Evolutionary conservation across 2,888 invertebrate species (phyloP).

Genomic region (Drosophila ochracea): DNA sequence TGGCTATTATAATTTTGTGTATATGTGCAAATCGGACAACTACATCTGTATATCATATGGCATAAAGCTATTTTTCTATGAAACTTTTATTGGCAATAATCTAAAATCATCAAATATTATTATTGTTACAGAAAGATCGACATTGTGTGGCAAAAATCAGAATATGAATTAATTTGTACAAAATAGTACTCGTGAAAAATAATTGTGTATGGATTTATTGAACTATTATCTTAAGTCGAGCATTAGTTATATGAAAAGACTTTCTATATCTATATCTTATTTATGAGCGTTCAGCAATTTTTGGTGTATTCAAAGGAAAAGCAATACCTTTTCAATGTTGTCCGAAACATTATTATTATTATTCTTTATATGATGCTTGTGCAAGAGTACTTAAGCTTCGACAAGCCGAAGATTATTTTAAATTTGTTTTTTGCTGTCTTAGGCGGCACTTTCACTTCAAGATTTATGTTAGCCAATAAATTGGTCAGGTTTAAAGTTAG

Average conservation of each 20-base stretch:
- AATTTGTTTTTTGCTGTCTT: conserved; percentile 20
- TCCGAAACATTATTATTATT: not conserved
- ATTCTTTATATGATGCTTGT: not conserved
- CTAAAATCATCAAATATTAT: not conserved
- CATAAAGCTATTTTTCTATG: not conserved
- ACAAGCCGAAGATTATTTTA: conserved; percentile 25
- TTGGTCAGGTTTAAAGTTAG: not conserved
- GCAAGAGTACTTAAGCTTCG: conserved; percentile 19
- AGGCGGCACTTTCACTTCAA: conserved; percentile 21
- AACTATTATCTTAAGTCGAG: not conserved
- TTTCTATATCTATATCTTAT: not conserved
- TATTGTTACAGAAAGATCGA: not conserved
- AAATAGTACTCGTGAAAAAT: too few species aligned
- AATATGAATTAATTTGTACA: not conserved
- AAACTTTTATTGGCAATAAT: not conserved
- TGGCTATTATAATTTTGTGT: not conserved
- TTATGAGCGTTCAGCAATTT: not conserved
- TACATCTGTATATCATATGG: not conserved
- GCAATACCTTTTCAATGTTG: not conserved
- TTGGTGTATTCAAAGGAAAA: not conserved
- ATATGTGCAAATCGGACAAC: not conserved
- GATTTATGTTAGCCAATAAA: conserved; percentile 11
- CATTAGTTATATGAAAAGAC: not conserved
- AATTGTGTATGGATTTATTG: not conserved
- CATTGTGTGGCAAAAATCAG: not conserved